Percentiles rank a stretch among this genome's conserved stretches.
These are phyloP conservation scores for Galleria mellonella DNA, from an alignment of 1,140 invertebrate species.

Conservation along the genomic window DNA sequence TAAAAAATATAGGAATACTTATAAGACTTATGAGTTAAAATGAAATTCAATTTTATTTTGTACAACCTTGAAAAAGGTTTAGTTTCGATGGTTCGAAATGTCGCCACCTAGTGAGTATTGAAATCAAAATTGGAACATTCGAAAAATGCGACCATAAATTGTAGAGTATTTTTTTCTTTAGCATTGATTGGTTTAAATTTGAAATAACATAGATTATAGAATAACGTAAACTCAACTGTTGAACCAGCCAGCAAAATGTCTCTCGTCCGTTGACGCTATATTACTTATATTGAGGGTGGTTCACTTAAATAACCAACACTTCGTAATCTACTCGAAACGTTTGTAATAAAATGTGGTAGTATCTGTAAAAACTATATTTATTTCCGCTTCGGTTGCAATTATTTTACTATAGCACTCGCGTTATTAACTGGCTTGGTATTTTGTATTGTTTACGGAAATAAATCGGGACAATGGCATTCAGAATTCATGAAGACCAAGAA, in stretches of 20 bases:
- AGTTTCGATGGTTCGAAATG: too few relatives aligned
- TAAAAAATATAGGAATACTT: too few relatives aligned
- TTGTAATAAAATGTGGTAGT: constrained; percentile 45
- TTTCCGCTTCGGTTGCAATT: constrained; percentile 32
- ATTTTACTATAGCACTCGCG: constrained; percentile 24
- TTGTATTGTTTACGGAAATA: constrained; percentile 52
- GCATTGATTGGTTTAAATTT: constrained; percentile 47
- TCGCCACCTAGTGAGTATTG: too few relatives aligned
- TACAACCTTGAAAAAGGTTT: too few relatives aligned
- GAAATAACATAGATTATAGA: constrained; percentile 54
- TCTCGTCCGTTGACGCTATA: constrained; percentile 64
- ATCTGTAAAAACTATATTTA: constrained; percentile 19
- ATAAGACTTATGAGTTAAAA: too few relatives aligned
- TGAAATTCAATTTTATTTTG: too few relatives aligned
- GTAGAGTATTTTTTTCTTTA: too few relatives aligned
- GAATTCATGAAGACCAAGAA: constrained; percentile 81
- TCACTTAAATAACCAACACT: constrained; percentile 29
- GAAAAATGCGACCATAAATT: too few relatives aligned
- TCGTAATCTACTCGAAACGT: constrained; percentile 35
- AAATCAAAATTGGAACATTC: too few relatives aligned
- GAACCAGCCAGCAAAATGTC: constrained; percentile 55
- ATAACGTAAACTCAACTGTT: constrained; percentile 65
- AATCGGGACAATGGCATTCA: constrained; percentile 76
- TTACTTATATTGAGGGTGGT: constrained; percentile 51
- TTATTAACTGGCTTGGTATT: constrained; percentile 24